Evolutionary conservation across 92 coral and sea anemone genomes (phyloP), one percentile per base, ranked within the genome.

Genomic region (Heliopora coerulea): DNA sequence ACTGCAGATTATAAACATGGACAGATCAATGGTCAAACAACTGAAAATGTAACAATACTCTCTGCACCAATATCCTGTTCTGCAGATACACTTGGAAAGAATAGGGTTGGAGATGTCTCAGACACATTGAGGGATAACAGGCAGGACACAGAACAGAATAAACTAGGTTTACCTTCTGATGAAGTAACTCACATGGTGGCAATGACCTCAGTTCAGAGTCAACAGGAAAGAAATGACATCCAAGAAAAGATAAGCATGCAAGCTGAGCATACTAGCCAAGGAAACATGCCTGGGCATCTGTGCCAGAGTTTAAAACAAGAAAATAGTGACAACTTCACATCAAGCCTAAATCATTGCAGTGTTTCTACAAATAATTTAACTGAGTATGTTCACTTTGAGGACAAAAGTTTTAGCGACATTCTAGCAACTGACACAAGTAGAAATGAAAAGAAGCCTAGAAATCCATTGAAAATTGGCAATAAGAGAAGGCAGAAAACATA

Each of bases 201-300:
- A n/a, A n/a, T n/a, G n/a, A n/a, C n/a, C n/a, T n/a, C n/a, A n/a
- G n/a, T n/a, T n/a, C n/a, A n/a, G 20, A 62, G 63, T 46, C 21
- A 44, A 49, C 17, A 72, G 62, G 29, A 62, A 63, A 35, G 81
- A 62, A 20, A 18, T 59, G 24, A 32, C 3, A 21, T 21, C 3
- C 56, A 60, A 78, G 49, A 65, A 29, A 79, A 78, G 66, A 75
- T 67, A 66, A 66, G 39, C 23, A 31, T 30, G 5, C 3, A 58
- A 26, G 0, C 18, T 61, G 67, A 61, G 5, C 9, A 61, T 29
- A 21, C 17, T 58, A 0, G 24, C 34, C 18, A 61, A 17, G 35
- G 11, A 4, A 26, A 28, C 23, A 23, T 26, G 14, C 26, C 64
- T 40, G 21, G 7, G 26, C 7, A 24, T 0, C 19, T 15, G 41